These are phyloP conservation scores for Xanthia icteritia DNA, from an alignment of 2,888 invertebrate genomes.

Conservation along the genomic window DNA sequence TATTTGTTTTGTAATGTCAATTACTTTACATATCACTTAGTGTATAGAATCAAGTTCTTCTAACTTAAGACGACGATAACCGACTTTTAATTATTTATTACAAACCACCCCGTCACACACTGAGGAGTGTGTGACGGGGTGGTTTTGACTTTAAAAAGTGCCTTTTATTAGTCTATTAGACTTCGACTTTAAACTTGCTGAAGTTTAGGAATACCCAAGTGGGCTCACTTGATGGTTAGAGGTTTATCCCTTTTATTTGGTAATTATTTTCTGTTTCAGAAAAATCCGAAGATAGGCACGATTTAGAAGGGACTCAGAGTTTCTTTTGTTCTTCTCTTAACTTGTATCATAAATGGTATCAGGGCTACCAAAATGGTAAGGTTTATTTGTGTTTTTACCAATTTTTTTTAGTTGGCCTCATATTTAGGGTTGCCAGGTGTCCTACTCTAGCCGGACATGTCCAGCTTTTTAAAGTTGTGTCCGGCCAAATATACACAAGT, in stretches of 20 bases:
- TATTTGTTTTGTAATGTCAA: no score
- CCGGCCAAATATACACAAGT: no score
- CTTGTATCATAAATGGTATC: not conserved
- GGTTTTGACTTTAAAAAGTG: not conserved
- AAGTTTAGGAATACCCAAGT: not conserved
- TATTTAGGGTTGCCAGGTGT: no score
- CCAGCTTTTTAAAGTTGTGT: no score
- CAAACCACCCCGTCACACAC: not conserved
- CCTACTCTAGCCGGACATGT: no score
- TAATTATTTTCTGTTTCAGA: constrained; percentile 25
- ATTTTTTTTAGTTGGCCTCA: no score
- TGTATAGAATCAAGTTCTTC: no score
- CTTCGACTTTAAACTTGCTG: not conserved
- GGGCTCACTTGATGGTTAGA: not conserved
- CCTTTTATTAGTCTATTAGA: not conserved
- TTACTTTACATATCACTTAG: no score
- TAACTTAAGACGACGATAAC: no score
- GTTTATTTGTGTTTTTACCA: not conserved
- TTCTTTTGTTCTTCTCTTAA: not conserved
- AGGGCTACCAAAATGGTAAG: not conserved
- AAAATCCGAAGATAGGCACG: accelerated
- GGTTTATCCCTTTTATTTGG: not conserved
- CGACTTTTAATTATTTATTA: no score
- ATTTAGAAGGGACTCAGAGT: accelerated
- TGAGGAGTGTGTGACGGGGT: not conserved